Evolutionary conservation across 2,888 invertebrate genomes (phyloP).

Genomic region (Stenolophus ochropezus): DNA sequence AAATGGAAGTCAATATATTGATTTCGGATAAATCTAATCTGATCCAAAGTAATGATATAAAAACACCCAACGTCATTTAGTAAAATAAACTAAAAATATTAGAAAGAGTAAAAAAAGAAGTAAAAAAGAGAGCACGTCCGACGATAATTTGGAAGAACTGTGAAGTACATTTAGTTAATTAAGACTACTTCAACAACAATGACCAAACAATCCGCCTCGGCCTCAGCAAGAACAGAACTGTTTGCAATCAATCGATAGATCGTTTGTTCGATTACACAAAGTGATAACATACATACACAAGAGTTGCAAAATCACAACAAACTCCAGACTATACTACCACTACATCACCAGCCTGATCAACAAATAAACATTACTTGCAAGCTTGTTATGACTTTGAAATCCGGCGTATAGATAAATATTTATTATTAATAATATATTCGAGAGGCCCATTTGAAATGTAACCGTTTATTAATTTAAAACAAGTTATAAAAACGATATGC

Average conservation of each 20-base stretch:
- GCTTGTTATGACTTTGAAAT: slow-evolving; percentile 12
- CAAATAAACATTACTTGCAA: not conserved
- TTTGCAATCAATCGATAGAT: slow-evolving; percentile 44
- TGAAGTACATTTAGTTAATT: slow-evolving; percentile 53
- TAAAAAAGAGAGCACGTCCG: slow-evolving; percentile 48
- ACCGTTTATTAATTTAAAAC: slow-evolving; percentile 44
- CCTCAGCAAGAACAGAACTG: slow-evolving; percentile 35
- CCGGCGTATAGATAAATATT: slow-evolving; percentile 6
- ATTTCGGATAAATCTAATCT: not conserved
- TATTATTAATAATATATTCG: slow-evolving; percentile 40
- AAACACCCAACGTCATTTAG: not conserved
- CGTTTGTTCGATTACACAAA: slow-evolving; percentile 45
- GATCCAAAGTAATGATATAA: slow-evolving; percentile 3
- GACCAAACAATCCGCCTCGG: slow-evolving; percentile 45
- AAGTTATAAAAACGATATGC: slow-evolving; percentile 57
- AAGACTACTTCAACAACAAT: slow-evolving; percentile 50
- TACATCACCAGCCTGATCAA: not conserved
- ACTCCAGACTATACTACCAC: not conserved
- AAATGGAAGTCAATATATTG: not conserved
- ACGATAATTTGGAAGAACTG: slow-evolving; percentile 55
- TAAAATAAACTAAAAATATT: slow-evolving; percentile 2
- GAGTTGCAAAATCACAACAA: slow-evolving; percentile 23
- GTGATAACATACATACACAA: slow-evolving; percentile 44
- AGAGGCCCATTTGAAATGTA: slow-evolving; percentile 55
- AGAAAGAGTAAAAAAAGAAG: slow-evolving; percentile 13